A percentile compares a stretch with the other conserved stretches of the same genome.
Evolutionary conservation across 1,140 invertebrate species (phyloP).

Genomic region (Thalassaphorura encarpata): DNA sequence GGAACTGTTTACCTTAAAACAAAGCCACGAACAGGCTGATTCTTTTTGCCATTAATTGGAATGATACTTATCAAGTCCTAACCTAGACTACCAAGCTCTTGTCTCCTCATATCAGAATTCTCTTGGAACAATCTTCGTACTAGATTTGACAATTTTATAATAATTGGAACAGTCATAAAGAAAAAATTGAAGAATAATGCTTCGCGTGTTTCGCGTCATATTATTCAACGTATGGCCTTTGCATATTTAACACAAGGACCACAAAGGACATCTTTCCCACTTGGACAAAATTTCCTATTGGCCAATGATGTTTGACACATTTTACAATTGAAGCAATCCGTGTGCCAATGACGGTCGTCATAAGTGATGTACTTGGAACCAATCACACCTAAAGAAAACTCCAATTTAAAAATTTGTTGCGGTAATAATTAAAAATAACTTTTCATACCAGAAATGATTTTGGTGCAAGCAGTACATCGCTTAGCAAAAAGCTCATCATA

Average conservation of each 20-base stretch:
- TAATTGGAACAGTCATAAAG: too few relatives aligned
- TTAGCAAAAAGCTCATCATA: slow-evolving; percentile 15
- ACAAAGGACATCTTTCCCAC: not conserved
- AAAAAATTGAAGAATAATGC: too few relatives aligned
- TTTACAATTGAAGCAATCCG: slow-evolving; percentile 4
- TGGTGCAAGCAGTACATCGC: slow-evolving; percentile 5
- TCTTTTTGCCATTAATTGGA: not conserved
- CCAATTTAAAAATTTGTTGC: not conserved
- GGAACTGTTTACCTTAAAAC: too few relatives aligned
- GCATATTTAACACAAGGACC: slow-evolving; percentile 1
- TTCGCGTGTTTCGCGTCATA: too few relatives aligned
- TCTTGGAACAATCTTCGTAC: too few relatives aligned
- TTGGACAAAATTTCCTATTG: slow-evolving; percentile 10
- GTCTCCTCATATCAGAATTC: too few relatives aligned
- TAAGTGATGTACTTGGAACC: slow-evolving; percentile 12
- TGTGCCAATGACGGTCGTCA: slow-evolving; percentile 4
- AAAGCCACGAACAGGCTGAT: too few relatives aligned
- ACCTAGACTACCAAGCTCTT: too few relatives aligned
- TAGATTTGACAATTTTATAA: not conserved
- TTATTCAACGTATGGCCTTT: too few relatives aligned
- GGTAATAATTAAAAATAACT: not conserved
- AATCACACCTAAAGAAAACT: slow-evolving; percentile 13
- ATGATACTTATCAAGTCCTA: not conserved
- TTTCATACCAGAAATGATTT: slow-evolving; percentile 15
- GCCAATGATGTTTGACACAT: slow-evolving; percentile 7